A percentile compares a stretch with the other conserved stretches of the same genome.
phyloP scores from a whole-genome alignment of 2,797 vertebrate genomes.

The Sphaeramia orbicularis region DNA sequence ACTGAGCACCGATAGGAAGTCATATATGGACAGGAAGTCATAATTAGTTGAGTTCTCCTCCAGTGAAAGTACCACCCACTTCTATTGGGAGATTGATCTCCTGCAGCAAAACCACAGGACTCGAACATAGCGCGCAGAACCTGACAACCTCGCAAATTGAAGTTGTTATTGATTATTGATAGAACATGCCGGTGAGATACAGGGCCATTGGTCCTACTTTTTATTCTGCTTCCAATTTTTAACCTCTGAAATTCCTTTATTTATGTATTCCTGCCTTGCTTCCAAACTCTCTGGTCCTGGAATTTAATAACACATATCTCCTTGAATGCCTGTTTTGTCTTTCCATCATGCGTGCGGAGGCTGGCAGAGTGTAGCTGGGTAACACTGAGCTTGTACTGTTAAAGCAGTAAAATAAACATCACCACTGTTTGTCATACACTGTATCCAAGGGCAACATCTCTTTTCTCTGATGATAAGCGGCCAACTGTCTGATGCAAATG shows the following conservation, averaged over 20 bases:
- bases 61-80: too few species aligned
- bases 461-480: slow-evolving; percentile 47
- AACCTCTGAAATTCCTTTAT: not conserved
- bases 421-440: slow-evolving; percentile 44
- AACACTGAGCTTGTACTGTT: slow-evolving; percentile 43
- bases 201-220: not conserved
- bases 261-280: slow-evolving; percentile 18
- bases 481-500: slow-evolving; percentile 55
- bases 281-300: slow-evolving; percentile 16
- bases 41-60: too few species aligned
- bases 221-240: not conserved
- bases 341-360: slow-evolving; percentile 26
- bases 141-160: too few species aligned
- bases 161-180: too few species aligned
- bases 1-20: too few species aligned
- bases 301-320: slow-evolving; percentile 1
- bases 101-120: too few species aligned
- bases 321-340: slow-evolving; percentile 32
- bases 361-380: slow-evolving; percentile 22
- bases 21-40: too few species aligned
- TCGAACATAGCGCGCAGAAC: too few species aligned
- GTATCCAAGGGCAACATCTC: slow-evolving; percentile 68
- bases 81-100: too few species aligned
- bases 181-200: too few species aligned
- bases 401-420: slow-evolving; percentile 65